Conservation (phyloP, 2,113 vertebrate species). For the Struthio camelus region DNA sequence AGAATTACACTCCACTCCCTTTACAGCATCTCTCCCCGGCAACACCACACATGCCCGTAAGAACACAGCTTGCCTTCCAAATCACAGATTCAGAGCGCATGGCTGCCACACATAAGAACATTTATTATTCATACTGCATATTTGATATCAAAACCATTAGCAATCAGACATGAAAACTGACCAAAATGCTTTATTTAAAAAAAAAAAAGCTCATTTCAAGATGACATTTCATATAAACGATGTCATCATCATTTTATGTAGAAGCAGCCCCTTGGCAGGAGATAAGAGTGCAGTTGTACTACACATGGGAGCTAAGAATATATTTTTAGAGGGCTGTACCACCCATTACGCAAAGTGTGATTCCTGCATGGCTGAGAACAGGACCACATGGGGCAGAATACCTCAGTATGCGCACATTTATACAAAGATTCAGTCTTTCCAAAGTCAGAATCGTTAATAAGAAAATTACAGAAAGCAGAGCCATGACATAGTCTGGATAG, state of each 20-base stretch:
- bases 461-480: neutral
- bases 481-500: neutral
- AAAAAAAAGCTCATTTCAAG: neutral
- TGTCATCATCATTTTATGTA: neutral
- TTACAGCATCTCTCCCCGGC: neutral
- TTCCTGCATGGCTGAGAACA: neutral
- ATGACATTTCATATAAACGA: neutral
- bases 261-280: neutral
- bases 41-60: neutral
- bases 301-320: neutral
- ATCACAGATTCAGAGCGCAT: neutral
- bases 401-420: accelerated
- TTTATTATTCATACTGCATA: neutral
- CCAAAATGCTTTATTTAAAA: neutral
- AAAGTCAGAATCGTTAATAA: neutral
- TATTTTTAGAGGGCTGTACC: neutral
- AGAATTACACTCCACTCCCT: neutral
- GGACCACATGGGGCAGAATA: neutral
- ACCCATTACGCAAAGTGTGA: accelerated
- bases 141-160: neutral
- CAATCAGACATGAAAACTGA: neutral
- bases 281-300: neutral
- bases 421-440: neutral
- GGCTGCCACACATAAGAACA: neutral
- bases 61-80: neutral